Evolutionary conservation across 2,888 invertebrate genomes (phyloP).

Genomic region (Sceliomorpha sp.): DNA sequence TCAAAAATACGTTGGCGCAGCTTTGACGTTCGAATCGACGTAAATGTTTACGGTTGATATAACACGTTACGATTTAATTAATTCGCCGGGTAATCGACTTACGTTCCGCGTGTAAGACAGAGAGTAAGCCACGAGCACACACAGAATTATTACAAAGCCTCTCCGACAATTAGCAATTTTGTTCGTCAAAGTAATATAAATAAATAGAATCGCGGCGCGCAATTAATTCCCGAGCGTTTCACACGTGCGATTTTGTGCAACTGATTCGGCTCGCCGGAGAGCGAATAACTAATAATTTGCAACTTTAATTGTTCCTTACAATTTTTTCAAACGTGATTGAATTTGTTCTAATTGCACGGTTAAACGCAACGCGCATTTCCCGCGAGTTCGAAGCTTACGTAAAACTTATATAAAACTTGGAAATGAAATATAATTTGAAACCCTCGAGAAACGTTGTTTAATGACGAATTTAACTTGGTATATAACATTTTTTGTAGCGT

Average conservation of each 20-base stretch:
- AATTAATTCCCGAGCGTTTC: not conserved
- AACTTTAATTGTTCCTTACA: conserved; percentile 17
- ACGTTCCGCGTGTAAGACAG: conserved; percentile 21
- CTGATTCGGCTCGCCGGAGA: not conserved
- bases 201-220: conserved; percentile 22
- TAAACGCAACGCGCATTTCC: not conserved
- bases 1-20: conserved; percentile 13
- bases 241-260: not conserved
- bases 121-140: conserved; percentile 30
- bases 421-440: no score
- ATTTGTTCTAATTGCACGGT: conserved; percentile 14
- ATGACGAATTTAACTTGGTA: no score
- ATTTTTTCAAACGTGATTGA: conserved; percentile 26
- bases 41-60: conserved; percentile 40
- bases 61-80: conserved; percentile 45
- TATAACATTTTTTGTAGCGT: no score
- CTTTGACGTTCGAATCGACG: conserved; percentile 25
- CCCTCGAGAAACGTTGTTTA: no score
- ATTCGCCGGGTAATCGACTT: conserved; percentile 35
- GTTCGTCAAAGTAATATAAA: conserved; percentile 34
- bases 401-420: no score
- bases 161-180: conserved; percentile 15
- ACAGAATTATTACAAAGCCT: conserved; percentile 6
- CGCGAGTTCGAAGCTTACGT: no score
- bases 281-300: conserved; percentile 2